phyloP scores from a whole-genome alignment of 1,140 invertebrate genomes.

The Chrysopa pallens region DNA sequence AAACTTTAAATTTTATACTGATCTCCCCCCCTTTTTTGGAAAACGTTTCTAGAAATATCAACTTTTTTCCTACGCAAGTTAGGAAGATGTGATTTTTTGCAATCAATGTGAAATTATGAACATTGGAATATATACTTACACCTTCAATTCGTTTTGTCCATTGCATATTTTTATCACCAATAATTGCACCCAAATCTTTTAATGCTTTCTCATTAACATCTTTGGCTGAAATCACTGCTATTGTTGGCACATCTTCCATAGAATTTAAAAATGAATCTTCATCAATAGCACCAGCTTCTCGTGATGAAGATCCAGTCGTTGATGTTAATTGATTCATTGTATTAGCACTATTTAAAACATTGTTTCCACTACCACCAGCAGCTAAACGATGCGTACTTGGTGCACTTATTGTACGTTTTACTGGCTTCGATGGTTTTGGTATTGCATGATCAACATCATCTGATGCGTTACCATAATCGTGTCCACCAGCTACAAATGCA shows the following conservation, averaged over 20 bases:
- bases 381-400: constrained; percentile 3
- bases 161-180: constrained; percentile 66
- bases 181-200: constrained; percentile 49
- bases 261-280: constrained; percentile 70
- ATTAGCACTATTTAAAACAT: too few relatives aligned
- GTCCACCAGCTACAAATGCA: constrained; percentile 25
- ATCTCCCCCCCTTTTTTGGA: too few relatives aligned
- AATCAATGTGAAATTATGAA: too few relatives aligned
- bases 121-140: constrained; percentile 36
- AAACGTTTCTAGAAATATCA: too few relatives aligned
- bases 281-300: constrained; percentile 66
- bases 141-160: constrained; percentile 87
- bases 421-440: constrained; percentile 16
- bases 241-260: constrained; percentile 67
- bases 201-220: constrained; percentile 68
- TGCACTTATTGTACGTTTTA: constrained; percentile 17
- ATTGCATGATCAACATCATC: constrained; percentile 21
- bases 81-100: too few relatives aligned
- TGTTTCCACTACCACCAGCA: neutral
- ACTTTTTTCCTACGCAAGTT: too few relatives aligned
- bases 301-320: neutral
- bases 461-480: constrained; percentile 5
- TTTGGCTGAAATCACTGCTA: constrained; percentile 65
- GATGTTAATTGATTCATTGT: too few relatives aligned
- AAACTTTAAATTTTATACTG: too few relatives aligned